Conservation (phyloP, 2,797 vertebrate genomes). For the Gallinago nigripennis region DNA sequence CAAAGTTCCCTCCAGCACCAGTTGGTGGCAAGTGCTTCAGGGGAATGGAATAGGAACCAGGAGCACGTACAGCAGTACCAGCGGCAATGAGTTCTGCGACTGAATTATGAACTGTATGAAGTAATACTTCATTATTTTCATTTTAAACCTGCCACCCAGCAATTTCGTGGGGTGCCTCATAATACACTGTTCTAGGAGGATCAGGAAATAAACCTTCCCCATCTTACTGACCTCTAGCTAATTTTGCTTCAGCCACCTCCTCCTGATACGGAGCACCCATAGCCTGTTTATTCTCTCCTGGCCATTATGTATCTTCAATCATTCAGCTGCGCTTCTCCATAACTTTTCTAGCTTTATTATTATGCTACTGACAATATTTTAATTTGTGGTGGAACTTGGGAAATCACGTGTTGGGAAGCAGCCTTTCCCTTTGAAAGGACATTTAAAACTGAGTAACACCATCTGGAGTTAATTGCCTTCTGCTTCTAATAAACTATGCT, state of each 20-base stretch:
- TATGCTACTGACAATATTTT: not conserved
- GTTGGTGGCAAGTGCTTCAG: not conserved
- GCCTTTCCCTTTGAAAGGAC: not conserved
- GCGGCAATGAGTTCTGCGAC: not conserved
- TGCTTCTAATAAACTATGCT: not conserved
- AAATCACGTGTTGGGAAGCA: not conserved
- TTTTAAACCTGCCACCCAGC: constrained; percentile 21
- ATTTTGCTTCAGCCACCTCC: not conserved
- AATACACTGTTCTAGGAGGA: not conserved
- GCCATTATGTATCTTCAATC: rapidly evolving
- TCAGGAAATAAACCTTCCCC: not conserved
- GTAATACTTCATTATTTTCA: constrained; percentile 31
- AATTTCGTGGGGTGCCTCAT: not conserved
- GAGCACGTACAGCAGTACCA: rapidly evolving
- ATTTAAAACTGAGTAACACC: not conserved
- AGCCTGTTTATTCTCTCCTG: not conserved
- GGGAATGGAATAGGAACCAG: not conserved
- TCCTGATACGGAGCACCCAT: not conserved
- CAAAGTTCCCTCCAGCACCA: not conserved
- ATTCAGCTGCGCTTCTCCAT: not conserved
- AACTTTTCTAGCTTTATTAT: not conserved
- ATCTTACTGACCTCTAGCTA: not conserved
- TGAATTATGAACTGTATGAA: not conserved
- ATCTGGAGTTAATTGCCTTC: not conserved
- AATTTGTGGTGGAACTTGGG: not conserved